These are phyloP conservation scores for Tautogolabrus adspersus DNA, from an alignment of 2,113 vertebrate genomes.

Conservation along the genomic window DNA sequence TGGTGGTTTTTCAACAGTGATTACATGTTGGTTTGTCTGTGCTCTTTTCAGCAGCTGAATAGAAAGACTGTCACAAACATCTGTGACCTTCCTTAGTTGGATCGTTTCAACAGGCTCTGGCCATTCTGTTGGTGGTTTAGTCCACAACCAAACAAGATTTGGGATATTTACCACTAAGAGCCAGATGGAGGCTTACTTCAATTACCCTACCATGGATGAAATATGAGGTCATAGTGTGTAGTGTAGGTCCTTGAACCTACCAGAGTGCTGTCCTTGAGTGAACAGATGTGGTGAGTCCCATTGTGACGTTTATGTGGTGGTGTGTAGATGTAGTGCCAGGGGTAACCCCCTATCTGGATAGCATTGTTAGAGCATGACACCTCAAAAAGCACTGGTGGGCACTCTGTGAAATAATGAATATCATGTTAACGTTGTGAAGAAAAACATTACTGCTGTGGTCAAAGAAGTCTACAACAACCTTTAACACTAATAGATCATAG, in stretches of 20 bases:
- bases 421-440: background rate
- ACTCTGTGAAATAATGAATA: slow-evolving; percentile 81
- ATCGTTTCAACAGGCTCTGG: slow-evolving; percentile 33
- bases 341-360: slow-evolving; percentile 95
- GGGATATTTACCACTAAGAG: background rate
- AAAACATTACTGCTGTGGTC: background rate
- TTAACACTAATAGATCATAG: background rate
- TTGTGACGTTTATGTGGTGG: slow-evolving; percentile 90
- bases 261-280: slow-evolving; percentile 89
- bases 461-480: background rate
- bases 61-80: slow-evolving; percentile 65
- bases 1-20: background rate
- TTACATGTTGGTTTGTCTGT: slow-evolving; percentile 13
- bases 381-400: slow-evolving; percentile 92
- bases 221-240: background rate
- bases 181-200: background rate
- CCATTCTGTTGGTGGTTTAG: slow-evolving; percentile 14
- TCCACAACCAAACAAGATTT: slow-evolving; percentile 3
- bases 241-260: slow-evolving; percentile 79
- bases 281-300: slow-evolving; percentile 93
- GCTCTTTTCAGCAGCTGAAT: slow-evolving; percentile 30
- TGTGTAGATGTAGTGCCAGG: slow-evolving; percentile 97
- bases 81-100: slow-evolving; percentile 36
- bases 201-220: too few relatives aligned
- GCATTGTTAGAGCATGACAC: slow-evolving; percentile 90